phyloP scores from a whole-genome alignment of 2,113 vertebrate genomes.

The Cricetomys ansorgei region DNA sequence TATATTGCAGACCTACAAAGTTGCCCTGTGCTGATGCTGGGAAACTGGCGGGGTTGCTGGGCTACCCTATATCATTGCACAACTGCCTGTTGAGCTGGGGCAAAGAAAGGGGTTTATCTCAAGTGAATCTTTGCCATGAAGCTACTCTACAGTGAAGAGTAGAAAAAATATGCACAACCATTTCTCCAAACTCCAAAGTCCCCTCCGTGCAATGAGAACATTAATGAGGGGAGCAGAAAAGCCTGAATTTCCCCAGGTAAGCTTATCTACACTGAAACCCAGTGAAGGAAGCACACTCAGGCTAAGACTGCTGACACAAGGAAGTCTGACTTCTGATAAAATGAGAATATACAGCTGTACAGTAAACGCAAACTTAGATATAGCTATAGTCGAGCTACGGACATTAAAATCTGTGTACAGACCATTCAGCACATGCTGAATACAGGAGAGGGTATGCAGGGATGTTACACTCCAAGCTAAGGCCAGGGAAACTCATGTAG shows the following conservation, averaged over 20 bases:
- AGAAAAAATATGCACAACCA: background rate
- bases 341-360: background rate
- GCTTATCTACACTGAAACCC: background rate
- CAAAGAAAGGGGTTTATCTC: background rate
- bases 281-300: no score
- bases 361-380: background rate
- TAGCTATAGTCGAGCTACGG: background rate
- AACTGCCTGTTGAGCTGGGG: background rate
- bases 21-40: background rate
- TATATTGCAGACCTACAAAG: background rate
- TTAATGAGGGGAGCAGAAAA: background rate
- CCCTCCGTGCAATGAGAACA: background rate
- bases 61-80: background rate
- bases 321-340: background rate
- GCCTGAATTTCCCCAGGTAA: background rate
- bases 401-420: background rate
- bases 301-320: background rate
- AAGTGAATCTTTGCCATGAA: background rate
- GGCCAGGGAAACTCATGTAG: background rate
- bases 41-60: background rate
- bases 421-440: background rate
- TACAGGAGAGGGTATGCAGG: no score
- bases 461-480: background rate
- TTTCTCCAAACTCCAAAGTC: background rate
- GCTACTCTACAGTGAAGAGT: background rate